Percentiles rank a stretch among this genome's conserved stretches.
Conservation (phyloP, 2,888 invertebrate species). For the Dryococelus australis region DNA sequence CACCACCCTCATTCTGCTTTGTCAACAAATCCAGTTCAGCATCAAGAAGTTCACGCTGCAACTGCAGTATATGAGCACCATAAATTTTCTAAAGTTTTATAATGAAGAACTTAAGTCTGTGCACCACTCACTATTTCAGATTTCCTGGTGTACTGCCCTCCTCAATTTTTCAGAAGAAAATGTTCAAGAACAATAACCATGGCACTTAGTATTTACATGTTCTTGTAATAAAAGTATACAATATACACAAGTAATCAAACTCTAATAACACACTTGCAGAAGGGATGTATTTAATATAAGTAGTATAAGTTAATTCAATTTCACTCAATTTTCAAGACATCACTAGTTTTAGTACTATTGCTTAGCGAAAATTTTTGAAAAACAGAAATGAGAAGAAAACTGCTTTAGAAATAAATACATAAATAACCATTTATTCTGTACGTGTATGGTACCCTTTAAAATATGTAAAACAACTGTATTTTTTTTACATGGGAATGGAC, state of each 20-base stretch:
- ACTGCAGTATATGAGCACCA: slow-evolving; percentile 51
- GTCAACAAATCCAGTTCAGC: slow-evolving; percentile 90
- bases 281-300: background rate
- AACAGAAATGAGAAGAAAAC: too few relatives aligned
- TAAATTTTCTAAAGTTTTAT: background rate
- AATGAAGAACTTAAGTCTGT: background rate
- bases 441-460: too few relatives aligned
- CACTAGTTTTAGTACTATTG: too few relatives aligned
- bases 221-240: background rate
- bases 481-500: too few relatives aligned
- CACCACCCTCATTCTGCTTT: slow-evolving; percentile 87
- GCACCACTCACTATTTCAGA: background rate
- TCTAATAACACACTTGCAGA: background rate
- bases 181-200: background rate
- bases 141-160: background rate
- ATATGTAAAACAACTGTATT: too few relatives aligned
- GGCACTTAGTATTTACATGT: background rate
- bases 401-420: too few relatives aligned
- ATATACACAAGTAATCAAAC: background rate
- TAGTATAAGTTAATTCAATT: too few relatives aligned
- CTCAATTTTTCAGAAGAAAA: background rate
- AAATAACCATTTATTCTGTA: too few relatives aligned
- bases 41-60: slow-evolving; percentile 88
- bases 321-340: too few relatives aligned
- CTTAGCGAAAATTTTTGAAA: too few relatives aligned